Base-by-base conservation (phyloP, 2,888 invertebrate genomes). In the Meiosimyza platycephala region DNA sequence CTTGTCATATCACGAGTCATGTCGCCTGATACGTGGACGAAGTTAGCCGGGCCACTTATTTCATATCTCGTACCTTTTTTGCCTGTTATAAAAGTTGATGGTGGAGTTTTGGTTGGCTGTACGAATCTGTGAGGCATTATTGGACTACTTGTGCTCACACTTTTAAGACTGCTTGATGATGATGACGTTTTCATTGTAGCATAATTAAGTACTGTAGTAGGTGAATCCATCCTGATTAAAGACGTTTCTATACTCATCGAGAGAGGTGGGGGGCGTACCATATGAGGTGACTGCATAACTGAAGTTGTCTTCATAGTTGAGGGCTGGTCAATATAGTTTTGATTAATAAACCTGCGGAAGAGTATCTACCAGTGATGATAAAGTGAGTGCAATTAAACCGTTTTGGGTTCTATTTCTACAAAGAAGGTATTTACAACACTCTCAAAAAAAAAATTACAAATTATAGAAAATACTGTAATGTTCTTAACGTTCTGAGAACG, bases 1-100 rank as follows among this genome's bases (percentile, higher is more conserved):
- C 82, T 80, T 0, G 85, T 85, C 54, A 83, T 80, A 74, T 85
- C 84, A 4, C 84, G 77, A 0, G 83, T 83, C 65, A 85, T 81
- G 72, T 84, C 85, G 0, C 84, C 84, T 2, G 83, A 76, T 4
- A 85, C 74, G 57, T 84, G 84, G 28, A 80, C 78, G 48, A 84
- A 85, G 72, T 83, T 82, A 1, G 76, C 74, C 3, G 84, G 84
- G 0, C 81, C 83, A 40, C 84, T 82, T 6, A 84, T 82, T 72
- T 84, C 85, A 33, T 82, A 80, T 69, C 79, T 81, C 13, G 78
- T 79, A 1, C 83, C 85, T 70, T 83, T 84, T 47, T 70, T 78
- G 72, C 79, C 81, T 28, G 79, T 82, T 18, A 80, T 67, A 4
- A 80, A 78, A 59, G 80, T 83, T 0, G 85, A 80, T 0, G 81